Evolutionary conservation across 2,888 invertebrate genomes (phyloP).

Genomic region (Amphipoea oculea): DNA sequence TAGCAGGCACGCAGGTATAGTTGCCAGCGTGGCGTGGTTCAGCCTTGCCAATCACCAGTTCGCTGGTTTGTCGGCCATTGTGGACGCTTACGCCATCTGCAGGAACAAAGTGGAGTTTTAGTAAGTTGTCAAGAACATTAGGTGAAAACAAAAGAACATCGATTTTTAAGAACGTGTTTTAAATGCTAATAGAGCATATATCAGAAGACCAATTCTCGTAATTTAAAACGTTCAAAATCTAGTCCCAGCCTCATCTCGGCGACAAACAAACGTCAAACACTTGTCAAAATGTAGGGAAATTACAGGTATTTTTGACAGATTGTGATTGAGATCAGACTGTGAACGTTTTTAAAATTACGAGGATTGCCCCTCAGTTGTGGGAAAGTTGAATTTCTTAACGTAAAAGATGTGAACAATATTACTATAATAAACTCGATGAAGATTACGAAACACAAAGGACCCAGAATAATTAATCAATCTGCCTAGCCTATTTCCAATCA

Average conservation of each 20-base stretch:
- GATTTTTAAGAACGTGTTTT: background rate
- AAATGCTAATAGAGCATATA: background rate
- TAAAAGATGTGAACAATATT: too few species aligned
- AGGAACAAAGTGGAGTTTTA: constrained; percentile 13
- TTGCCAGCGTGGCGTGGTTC: constrained; percentile 94
- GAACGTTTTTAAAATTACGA: too few species aligned
- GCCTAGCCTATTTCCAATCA: too few species aligned
- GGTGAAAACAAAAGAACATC: background rate
- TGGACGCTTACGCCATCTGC: constrained; percentile 91
- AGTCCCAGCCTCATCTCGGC: too few species aligned
- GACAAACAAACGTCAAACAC: too few species aligned
- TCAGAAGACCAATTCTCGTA: too few species aligned
- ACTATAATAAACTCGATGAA: background rate
- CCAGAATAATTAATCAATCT: too few species aligned
- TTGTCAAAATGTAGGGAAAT: too few species aligned
- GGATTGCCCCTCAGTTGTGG: too few species aligned
- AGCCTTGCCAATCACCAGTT: constrained; percentile 92
- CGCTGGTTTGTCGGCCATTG: constrained; percentile 91
- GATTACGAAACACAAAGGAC: background rate
- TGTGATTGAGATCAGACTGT: too few species aligned
- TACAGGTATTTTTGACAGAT: too few species aligned
- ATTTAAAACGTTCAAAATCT: too few species aligned
- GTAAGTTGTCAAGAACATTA: background rate
- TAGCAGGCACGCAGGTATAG: constrained; percentile 95
- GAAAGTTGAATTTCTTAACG: background rate